Percentiles rank a stretch among this genome's conserved stretches.
Conservation (phyloP, 2,797 vertebrate genomes). For the Florisuga fusca region DNA sequence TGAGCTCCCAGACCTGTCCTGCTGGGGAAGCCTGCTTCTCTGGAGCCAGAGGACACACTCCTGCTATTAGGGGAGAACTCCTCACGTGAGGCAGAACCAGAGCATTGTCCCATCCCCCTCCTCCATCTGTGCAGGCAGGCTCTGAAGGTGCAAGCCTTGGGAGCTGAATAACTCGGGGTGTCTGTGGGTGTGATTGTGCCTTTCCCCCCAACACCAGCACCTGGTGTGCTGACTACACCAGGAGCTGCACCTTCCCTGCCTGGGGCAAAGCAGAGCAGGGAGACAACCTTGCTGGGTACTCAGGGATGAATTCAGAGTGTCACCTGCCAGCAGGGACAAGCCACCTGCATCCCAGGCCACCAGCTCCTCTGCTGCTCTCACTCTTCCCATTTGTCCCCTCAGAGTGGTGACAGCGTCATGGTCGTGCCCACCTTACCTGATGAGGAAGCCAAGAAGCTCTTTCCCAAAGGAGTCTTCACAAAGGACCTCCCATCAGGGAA, state of each 20-base stretch:
- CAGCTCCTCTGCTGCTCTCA: neutral
- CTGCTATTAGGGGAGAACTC: neutral
- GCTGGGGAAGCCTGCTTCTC: neutral
- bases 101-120: neutral
- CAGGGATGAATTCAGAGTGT: neutral
- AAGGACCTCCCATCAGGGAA: constrained; percentile 93
- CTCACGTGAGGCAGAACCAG: neutral
- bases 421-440: constrained; percentile 90
- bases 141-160: neutral
- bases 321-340: neutral
- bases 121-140: neutral
- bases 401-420: constrained; percentile 93
- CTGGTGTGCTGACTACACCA: neutral
- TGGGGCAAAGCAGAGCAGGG: neutral
- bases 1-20: neutral
- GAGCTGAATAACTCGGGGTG: neutral
- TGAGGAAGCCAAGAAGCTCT: constrained; percentile 87
- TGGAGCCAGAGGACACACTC: neutral
- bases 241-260: neutral
- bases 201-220: neutral
- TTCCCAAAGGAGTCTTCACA: constrained; percentile 89
- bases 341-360: neutral
- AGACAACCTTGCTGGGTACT: neutral
- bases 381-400: neutral
- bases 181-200: too few species aligned